phyloP scores from a whole-genome alignment of 2,113 vertebrate genomes.

The Phocoena sinus region DNA sequence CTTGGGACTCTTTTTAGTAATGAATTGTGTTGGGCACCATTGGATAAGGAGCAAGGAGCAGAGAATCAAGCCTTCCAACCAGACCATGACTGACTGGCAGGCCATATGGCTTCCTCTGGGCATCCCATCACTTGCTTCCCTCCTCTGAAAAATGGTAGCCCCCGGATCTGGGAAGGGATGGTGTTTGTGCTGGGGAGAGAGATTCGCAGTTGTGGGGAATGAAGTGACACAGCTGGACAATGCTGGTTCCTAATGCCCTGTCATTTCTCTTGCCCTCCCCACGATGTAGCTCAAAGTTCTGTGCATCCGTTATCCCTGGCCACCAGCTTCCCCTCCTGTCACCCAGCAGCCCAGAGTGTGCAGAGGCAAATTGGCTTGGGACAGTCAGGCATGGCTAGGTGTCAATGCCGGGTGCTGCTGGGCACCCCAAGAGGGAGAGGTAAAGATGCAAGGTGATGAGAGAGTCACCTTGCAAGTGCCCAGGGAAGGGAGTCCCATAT shows the following conservation, averaged over 20 bases:
- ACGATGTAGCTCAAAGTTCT: neutral
- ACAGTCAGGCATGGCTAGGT: neutral
- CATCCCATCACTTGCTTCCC: neutral
- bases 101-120: neutral
- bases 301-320: neutral
- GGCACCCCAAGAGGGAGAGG: neutral
- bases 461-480: neutral
- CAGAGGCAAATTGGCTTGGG: neutral
- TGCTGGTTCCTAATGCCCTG: neutral
- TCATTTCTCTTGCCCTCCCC: neutral
- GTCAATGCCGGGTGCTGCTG: neutral
- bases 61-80: neutral
- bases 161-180: neutral
- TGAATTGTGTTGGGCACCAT: accelerated
- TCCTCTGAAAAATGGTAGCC: neutral
- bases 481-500: neutral
- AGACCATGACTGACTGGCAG: neutral
- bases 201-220: neutral
- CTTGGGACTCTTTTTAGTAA: neutral
- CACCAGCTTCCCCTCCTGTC: neutral
- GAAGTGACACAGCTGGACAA: neutral
- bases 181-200: neutral
- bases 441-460: neutral
- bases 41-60: neutral
- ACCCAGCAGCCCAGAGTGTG: neutral